phyloP scores from a whole-genome alignment of 2,113 vertebrate species.

The Grammatotria lemairii region DNA sequence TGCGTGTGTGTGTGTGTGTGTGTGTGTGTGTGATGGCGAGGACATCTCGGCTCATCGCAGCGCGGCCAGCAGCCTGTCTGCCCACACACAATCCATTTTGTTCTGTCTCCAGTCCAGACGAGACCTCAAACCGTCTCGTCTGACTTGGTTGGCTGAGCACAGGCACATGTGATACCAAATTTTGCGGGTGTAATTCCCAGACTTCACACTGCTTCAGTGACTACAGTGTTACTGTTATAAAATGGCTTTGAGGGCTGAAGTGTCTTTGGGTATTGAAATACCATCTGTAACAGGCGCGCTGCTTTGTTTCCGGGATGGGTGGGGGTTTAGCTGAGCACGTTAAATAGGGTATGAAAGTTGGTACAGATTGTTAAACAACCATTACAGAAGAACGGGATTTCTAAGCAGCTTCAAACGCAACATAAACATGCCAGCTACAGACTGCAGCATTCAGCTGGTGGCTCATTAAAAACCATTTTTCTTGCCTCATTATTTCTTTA shows the following conservation, averaged over 20 bases:
- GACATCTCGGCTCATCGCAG: not conserved
- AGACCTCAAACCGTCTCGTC: slow-evolving; percentile 3
- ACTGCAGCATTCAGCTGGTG: not conserved
- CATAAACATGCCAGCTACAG: not conserved
- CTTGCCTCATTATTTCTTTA: not conserved
- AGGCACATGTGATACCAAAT: not conserved
- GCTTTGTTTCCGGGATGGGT: not conserved
- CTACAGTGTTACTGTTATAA: not conserved
- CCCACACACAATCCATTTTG: slow-evolving; percentile 1
- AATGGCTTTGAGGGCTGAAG: not conserved
- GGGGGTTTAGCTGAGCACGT: not conserved
- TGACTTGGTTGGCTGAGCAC: not conserved
- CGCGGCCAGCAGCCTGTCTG: not conserved
- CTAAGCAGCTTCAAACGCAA: not conserved
- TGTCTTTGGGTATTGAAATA: not conserved
- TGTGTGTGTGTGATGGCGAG: not conserved
- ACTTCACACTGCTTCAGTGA: not conserved
- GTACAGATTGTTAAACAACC: not conserved
- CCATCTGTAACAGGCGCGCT: not conserved
- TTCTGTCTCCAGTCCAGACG: slow-evolving; percentile 5
- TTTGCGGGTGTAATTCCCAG: slow-evolving; percentile 9
- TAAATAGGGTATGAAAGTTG: not conserved
- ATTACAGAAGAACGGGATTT: not conserved
- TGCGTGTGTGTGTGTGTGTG: not conserved
- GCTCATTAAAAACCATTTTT: not conserved